These are phyloP conservation scores for Conger conger DNA, from an alignment of 2,113 vertebrate genomes.

Conservation along the genomic window DNA sequence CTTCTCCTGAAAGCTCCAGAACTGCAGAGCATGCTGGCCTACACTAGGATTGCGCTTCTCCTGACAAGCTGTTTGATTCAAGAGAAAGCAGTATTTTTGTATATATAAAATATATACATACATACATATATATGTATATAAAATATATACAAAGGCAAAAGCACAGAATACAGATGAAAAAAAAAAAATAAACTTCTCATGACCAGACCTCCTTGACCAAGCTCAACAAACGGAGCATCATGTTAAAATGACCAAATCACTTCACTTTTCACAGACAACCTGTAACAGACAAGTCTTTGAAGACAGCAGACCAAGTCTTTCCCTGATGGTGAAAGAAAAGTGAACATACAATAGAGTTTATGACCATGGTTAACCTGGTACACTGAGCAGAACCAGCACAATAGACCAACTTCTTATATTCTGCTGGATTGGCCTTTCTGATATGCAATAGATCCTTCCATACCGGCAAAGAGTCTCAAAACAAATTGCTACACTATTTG, in stretches of 20 bases:
- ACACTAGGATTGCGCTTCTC: not conserved
- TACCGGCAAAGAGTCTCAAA: not conserved
- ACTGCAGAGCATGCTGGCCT: not conserved
- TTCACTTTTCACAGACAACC: not conserved
- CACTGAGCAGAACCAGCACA: slow-evolving; percentile 11
- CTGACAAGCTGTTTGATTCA: not conserved
- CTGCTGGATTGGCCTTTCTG: slow-evolving; percentile 45
- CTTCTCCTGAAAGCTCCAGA: not conserved
- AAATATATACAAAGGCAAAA: not conserved
- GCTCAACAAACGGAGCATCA: not conserved
- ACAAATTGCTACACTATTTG: not conserved
- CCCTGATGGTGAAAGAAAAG: not conserved
- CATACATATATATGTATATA: not conserved
- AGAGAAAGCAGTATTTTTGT: not conserved
- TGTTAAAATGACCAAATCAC: not conserved
- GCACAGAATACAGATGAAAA: too few relatives aligned
- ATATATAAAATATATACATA: not conserved
- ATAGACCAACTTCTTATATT: slow-evolving; percentile 43
- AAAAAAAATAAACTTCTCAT: not conserved
- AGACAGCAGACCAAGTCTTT: not conserved
- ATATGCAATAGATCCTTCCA: not conserved
- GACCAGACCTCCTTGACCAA: not conserved
- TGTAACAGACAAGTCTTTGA: too few relatives aligned
- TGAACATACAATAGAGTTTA: not conserved
- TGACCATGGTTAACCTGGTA: not conserved